Percentiles rank a stretch among this genome's conserved stretches.
These are phyloP conservation scores for Melanotaenia trifasciata DNA, from an alignment of 2,797 vertebrate genomes.

Conservation along the genomic window DNA sequence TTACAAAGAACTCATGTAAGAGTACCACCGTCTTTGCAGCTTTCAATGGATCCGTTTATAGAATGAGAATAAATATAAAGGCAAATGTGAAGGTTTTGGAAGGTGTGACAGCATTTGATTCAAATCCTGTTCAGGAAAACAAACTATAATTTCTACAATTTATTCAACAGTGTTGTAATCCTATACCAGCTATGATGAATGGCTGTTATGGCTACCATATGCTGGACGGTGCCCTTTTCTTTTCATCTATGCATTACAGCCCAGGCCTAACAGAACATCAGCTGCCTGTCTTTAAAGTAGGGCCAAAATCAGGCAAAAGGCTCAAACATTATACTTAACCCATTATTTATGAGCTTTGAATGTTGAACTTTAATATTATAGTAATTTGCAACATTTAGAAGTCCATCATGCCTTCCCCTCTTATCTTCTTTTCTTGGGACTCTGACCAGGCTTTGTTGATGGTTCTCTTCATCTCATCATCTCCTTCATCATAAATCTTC, in stretches of 20 bases:
- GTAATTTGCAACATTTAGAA: slow-evolving; percentile 76
- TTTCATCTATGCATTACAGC: neutral
- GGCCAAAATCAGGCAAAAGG: slow-evolving; percentile 9
- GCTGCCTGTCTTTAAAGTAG: slow-evolving; percentile 14
- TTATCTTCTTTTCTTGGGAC: slow-evolving; percentile 94
- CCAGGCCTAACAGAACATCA: neutral
- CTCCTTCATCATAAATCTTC: slow-evolving; percentile 96
- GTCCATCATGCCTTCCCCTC: slow-evolving; percentile 89
- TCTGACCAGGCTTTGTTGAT: slow-evolving; percentile 99
- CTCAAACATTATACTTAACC: neutral
- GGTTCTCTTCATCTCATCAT: slow-evolving; percentile 98
- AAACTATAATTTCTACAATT: neutral
- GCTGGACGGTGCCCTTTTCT: slow-evolving; percentile 12
- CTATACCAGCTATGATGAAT: neutral
- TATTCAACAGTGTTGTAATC: neutral
- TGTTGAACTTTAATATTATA: slow-evolving; percentile 27
- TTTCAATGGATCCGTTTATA: neutral
- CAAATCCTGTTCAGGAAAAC: neutral
- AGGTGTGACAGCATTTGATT: neutral
- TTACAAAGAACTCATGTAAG: slow-evolving; percentile 13
- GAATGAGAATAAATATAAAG: slow-evolving; percentile 21
- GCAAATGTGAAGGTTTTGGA: neutral
- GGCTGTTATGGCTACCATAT: slow-evolving; percentile 11
- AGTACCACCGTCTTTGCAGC: neutral
- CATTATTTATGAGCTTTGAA: slow-evolving; percentile 2